Conservation (phyloP, 2,113 vertebrate genomes). For the Sturnira hondurensis region DNA sequence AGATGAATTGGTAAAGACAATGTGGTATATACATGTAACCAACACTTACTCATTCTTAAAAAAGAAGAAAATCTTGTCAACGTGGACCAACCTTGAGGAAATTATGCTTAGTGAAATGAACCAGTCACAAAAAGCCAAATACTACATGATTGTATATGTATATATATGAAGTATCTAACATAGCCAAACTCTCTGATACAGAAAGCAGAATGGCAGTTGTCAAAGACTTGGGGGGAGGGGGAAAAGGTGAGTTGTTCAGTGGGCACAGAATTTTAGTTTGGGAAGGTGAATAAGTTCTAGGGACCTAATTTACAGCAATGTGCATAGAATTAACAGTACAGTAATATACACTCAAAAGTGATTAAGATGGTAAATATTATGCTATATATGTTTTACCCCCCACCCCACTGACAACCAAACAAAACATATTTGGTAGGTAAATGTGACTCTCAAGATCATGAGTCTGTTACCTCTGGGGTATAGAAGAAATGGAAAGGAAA, state of each 20-base stretch:
- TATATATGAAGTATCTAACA: background rate
- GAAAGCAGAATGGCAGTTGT: background rate
- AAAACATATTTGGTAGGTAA: background rate
- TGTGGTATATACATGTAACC: background rate
- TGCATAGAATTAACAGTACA: background rate
- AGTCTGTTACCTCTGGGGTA: background rate
- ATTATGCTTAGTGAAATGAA: background rate
- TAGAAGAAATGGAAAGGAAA: background rate
- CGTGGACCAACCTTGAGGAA: background rate
- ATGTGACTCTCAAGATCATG: background rate
- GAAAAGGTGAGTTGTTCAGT: background rate
- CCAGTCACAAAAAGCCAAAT: background rate
- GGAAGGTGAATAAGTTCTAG: background rate
- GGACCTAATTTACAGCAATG: background rate
- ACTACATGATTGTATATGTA: too few species aligned
- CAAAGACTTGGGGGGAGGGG: background rate
- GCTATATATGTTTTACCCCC: background rate
- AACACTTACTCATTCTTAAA: background rate
- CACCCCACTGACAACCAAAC: background rate
- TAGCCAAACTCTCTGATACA: background rate
- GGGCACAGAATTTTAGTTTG: background rate
- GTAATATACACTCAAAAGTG: background rate
- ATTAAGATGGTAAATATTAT: background rate
- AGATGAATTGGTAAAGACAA: background rate
- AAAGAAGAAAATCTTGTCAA: background rate